Conservation (phyloP, 2,888 invertebrate species). For the Drosophila antonietae region DNA sequence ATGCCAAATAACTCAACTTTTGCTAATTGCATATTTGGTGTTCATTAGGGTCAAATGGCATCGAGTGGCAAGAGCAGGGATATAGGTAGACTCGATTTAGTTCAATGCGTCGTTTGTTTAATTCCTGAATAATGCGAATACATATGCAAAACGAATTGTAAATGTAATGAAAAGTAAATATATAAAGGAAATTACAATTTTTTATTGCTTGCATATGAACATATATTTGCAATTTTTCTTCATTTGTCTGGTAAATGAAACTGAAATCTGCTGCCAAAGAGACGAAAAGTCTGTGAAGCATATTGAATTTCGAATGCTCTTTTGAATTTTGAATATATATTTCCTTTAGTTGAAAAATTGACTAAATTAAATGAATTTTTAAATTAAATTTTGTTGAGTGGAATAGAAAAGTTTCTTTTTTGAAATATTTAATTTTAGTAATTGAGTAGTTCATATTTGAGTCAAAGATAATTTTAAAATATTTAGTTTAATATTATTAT, state of each 20-base stretch:
- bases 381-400: too few relatives aligned
- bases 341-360: background rate
- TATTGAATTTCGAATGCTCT: constrained; percentile 19
- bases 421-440: too few relatives aligned
- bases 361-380: background rate
- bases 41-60: constrained; percentile 68
- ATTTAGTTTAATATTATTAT: too few relatives aligned
- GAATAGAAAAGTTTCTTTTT: too few relatives aligned
- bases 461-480: too few relatives aligned
- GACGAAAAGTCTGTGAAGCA: constrained; percentile 1
- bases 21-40: constrained; percentile 79
- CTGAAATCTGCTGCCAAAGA: constrained; percentile 33
- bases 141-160: constrained; percentile 24
- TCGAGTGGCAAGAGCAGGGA: constrained; percentile 13
- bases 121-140: constrained; percentile 35
- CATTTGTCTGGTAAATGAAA: constrained; percentile 54
- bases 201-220: background rate
- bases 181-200: constrained; percentile 41
- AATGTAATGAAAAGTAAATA: constrained; percentile 61
- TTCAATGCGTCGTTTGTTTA: constrained; percentile 30
- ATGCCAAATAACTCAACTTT: constrained; percentile 72
- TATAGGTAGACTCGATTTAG: background rate
- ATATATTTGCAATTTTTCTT: constrained; percentile 41
- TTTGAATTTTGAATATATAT: background rate
- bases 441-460: too few relatives aligned